Conservation (phyloP, 2,888 invertebrate genomes). For the Drosophila borborema region DNA sequence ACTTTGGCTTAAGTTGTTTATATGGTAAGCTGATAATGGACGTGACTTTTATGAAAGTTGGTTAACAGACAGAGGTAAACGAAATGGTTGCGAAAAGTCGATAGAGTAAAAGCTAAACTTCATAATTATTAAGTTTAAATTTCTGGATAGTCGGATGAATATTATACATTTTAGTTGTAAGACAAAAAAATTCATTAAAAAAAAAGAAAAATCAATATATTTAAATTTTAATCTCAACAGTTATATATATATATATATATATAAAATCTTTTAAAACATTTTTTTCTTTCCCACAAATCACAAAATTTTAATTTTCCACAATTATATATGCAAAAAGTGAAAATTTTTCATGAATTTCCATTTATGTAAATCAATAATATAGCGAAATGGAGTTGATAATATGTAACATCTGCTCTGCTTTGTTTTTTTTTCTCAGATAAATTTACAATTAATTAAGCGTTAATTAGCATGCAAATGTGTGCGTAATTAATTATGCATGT, state of each 20-base stretch:
- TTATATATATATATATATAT: background rate
- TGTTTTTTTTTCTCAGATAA: constrained; percentile 46
- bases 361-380: constrained; percentile 70
- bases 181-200: no score
- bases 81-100: background rate
- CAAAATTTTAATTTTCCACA: constrained; percentile 1
- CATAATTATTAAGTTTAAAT: no score
- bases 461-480: constrained; percentile 68
- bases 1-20: constrained; percentile 20
- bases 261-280: constrained; percentile 7
- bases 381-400: constrained; percentile 21
- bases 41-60: constrained; percentile 1
- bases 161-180: no score
- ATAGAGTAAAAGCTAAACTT: no score
- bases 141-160: no score
- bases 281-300: constrained; percentile 1
- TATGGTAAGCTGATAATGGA: constrained; percentile 8
- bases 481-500: constrained; percentile 68
- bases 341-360: constrained; percentile 66
- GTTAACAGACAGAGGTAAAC: background rate
- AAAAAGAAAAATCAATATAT: no score
- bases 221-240: background rate
- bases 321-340: background rate
- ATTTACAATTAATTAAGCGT: constrained; percentile 71
- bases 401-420: constrained; percentile 57